Evolutionary conservation across 1,140 invertebrate genomes (phyloP).

Genomic region (Paracyclopina nana): DNA sequence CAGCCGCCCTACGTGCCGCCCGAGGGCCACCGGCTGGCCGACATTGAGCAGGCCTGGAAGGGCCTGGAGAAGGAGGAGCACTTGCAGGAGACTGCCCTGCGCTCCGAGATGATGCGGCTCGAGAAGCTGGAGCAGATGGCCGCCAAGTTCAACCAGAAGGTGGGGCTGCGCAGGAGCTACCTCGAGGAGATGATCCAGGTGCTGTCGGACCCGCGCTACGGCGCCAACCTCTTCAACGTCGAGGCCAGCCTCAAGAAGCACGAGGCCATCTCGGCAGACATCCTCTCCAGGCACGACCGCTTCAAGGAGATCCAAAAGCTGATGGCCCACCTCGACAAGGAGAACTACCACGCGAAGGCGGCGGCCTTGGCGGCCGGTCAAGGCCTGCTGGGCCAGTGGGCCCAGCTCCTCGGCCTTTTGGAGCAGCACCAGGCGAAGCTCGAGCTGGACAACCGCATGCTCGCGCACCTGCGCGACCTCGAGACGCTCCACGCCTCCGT

Average conservation of each 20-base stretch:
- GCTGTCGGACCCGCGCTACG: conserved; percentile 72
- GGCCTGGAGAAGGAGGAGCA: conserved; percentile 84
- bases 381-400: conserved; percentile 71
- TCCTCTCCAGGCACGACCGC: conserved; percentile 39
- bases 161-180: conserved; percentile 67
- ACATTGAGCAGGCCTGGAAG: conserved; percentile 49
- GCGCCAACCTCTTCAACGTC: conserved; percentile 70
- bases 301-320: not conserved
- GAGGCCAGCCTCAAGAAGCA: conserved; percentile 96
- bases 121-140: conserved; percentile 85
- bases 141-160: conserved; percentile 86
- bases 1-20: conserved; percentile 60
- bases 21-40: conserved; percentile 37
- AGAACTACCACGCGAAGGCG: conserved; percentile 76
- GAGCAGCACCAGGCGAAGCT: conserved; percentile 65
- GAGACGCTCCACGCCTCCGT: conserved; percentile 66
- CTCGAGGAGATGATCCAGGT: conserved; percentile 79
- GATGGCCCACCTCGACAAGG: conserved; percentile 66
- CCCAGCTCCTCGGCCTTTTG: conserved; percentile 56
- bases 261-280: conserved; percentile 92
- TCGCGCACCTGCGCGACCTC: conserved; percentile 71
- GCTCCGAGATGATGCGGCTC: conserved; percentile 74
- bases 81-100: conserved; percentile 68
- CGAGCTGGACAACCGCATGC: conserved; percentile 48
- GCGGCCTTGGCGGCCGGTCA: conserved; percentile 56